Evolutionary conservation across 2,797 vertebrate genomes (phyloP).

Genomic region (Nyctalus aviator): DNA sequence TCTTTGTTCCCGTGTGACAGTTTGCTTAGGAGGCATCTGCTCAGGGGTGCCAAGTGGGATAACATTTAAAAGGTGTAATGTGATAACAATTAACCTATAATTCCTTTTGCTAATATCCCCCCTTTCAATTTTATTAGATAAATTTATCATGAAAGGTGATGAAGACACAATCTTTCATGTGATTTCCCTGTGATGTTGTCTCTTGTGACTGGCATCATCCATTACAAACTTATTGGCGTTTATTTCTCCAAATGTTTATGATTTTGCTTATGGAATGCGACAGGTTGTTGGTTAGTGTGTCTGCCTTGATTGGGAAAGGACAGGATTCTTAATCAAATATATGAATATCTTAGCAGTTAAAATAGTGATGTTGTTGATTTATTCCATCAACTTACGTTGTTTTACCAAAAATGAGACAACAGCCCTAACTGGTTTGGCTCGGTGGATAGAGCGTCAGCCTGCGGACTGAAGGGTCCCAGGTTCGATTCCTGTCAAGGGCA

Average conservation of each 20-base stretch:
- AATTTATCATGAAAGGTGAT: conserved; percentile 79
- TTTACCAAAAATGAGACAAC: conserved; percentile 17
- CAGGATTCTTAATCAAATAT: not conserved
- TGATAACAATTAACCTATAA: conserved; percentile 86
- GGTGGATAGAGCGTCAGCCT: too few species aligned
- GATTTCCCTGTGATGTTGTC: conserved; percentile 58
- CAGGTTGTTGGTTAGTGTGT: not conserved
- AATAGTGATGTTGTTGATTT: not conserved
- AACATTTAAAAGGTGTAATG: conserved; percentile 81
- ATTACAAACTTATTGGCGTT: conserved; percentile 58
- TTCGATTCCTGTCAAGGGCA: too few species aligned
- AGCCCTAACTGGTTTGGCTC: not conserved
- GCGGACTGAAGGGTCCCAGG: too few species aligned
- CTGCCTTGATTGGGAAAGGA: not conserved
- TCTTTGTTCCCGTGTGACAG: conserved; percentile 86
- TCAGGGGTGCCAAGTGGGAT: conserved; percentile 71
- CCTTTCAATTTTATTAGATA: conserved; percentile 80
- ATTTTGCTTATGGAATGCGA: not conserved
- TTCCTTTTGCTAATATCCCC: conserved; percentile 70
- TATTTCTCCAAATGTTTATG: conserved; percentile 46
- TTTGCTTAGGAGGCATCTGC: conserved; percentile 83
- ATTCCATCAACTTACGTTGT: not conserved
- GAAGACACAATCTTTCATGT: conserved; percentile 67
- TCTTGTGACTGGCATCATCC: not conserved
- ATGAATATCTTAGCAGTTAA: not conserved